Evolutionary conservation across 1,140 invertebrate genomes (phyloP).

Genomic region (Bursaphelenchus mucronatus): DNA sequence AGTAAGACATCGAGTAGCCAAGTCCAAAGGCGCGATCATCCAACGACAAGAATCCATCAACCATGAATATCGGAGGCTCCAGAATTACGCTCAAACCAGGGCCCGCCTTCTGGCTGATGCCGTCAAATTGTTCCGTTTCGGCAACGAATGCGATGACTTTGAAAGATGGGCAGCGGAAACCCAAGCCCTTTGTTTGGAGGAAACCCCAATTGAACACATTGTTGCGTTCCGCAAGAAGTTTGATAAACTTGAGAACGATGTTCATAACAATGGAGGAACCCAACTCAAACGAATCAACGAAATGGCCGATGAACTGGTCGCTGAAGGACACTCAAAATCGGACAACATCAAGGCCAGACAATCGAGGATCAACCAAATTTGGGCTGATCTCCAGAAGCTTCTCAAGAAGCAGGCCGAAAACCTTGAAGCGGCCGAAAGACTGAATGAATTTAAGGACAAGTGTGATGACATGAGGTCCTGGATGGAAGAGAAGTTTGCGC

Average conservation of each 20-base stretch:
- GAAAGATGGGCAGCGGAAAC: conserved; percentile 95
- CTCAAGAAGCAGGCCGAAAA: conserved; percentile 83
- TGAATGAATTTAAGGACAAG: conserved; percentile 85
- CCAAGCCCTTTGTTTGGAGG: conserved; percentile 77
- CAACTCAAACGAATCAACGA: conserved; percentile 81
- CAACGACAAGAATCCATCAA: conserved; percentile 76
- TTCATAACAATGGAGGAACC: conserved; percentile 79
- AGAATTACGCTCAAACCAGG: conserved; percentile 72
- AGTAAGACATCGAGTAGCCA: conserved; percentile 62
- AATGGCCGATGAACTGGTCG: conserved; percentile 78
- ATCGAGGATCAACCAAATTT: conserved; percentile 70
- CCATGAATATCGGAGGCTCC: conserved; percentile 74
- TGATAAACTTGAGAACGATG: conserved; percentile 86
- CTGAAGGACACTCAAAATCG: conserved; percentile 79
- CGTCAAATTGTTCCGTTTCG: conserved; percentile 85
- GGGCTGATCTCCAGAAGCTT: conserved; percentile 79
- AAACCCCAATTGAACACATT: conserved; percentile 81
- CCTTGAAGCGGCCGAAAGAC: conserved; percentile 67
- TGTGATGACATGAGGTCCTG: conserved; percentile 87
- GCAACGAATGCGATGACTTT: conserved; percentile 94
- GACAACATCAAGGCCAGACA: conserved; percentile 77
- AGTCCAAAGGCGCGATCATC: conserved; percentile 72
- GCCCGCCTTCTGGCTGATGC: conserved; percentile 82
- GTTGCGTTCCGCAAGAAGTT: conserved; percentile 88
- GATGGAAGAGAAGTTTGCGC: conserved; percentile 83